These are phyloP conservation scores for Mirza zaza DNA, from an alignment of 2,113 vertebrate species.

Conservation along the genomic window DNA sequence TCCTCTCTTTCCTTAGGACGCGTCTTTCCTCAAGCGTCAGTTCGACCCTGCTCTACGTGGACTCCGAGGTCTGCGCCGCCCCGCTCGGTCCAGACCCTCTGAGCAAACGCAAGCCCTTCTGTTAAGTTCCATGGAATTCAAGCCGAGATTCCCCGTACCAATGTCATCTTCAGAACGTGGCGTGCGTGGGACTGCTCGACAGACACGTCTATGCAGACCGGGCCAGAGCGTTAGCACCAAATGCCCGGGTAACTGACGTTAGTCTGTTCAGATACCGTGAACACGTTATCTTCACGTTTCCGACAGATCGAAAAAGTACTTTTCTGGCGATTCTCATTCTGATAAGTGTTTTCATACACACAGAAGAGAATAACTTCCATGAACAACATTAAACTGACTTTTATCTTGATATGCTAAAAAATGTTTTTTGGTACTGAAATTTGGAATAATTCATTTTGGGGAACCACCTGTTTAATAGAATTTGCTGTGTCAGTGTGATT, in stretches of 20 bases:
- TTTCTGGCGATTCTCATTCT: background rate
- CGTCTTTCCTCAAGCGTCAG: background rate
- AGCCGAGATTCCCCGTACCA: background rate
- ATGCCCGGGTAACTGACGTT: background rate
- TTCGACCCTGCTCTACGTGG: background rate
- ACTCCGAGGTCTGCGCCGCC: background rate
- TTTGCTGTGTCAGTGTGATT: background rate
- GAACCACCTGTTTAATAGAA: background rate
- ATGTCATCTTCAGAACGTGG: background rate
- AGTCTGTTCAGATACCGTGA: too few species aligned
- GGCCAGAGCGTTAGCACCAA: background rate
- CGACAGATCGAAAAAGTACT: background rate
- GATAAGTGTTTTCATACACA: slow-evolving; percentile 8
- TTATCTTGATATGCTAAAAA: background rate
- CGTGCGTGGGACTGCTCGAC: background rate
- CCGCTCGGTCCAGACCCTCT: background rate
- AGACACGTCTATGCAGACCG: background rate
- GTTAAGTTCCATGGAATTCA: background rate
- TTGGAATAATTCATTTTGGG: background rate
- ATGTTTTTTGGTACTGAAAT: background rate
- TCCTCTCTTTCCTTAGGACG: background rate
- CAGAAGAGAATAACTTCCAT: background rate
- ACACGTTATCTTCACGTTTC: background rate
- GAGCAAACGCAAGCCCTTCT: background rate
- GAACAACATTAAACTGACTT: background rate